Percentiles rank a stretch among this genome's conserved stretches.
These are phyloP conservation scores for Antennarius maculatus DNA, from an alignment of 2,797 vertebrate genomes.

Conservation along the genomic window DNA sequence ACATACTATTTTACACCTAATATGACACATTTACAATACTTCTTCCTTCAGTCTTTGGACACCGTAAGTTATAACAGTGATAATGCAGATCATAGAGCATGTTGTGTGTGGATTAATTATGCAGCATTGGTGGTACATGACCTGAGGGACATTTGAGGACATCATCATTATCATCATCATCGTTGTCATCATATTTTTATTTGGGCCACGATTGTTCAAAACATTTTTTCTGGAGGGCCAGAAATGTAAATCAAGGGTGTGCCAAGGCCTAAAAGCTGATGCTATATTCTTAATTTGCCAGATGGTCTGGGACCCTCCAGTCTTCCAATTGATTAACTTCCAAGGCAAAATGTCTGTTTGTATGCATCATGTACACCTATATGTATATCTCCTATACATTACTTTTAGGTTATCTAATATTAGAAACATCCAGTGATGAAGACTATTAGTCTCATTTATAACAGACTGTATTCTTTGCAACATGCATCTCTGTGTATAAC, in stretches of 20 bases:
- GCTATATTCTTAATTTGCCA: too few relatives aligned
- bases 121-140: not conserved
- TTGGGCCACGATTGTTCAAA: too few relatives aligned
- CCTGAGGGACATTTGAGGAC: not conserved
- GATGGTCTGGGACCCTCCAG: too few relatives aligned
- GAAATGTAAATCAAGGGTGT: too few relatives aligned
- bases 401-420: slow-evolving; percentile 34
- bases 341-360: too few relatives aligned
- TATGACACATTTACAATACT: not conserved
- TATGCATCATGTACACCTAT: not conserved
- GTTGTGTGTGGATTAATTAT: not conserved
- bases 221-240: too few relatives aligned
- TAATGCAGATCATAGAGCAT: not conserved
- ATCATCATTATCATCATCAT: too few relatives aligned
- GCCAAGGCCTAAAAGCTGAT: too few relatives aligned
- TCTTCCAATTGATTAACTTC: too few relatives aligned
- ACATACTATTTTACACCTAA: not conserved
- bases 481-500: slow-evolving; percentile 64
- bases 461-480: slow-evolving; percentile 54
- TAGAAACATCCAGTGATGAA: slow-evolving; percentile 47
- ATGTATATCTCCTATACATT: too few relatives aligned
- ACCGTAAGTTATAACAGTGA: not conserved
- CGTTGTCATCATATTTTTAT: too few relatives aligned
- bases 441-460: slow-evolving; percentile 52
- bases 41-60: not conserved